Conservation (phyloP, 2,113 vertebrate genomes). For the Hippocampus comes region DNA sequence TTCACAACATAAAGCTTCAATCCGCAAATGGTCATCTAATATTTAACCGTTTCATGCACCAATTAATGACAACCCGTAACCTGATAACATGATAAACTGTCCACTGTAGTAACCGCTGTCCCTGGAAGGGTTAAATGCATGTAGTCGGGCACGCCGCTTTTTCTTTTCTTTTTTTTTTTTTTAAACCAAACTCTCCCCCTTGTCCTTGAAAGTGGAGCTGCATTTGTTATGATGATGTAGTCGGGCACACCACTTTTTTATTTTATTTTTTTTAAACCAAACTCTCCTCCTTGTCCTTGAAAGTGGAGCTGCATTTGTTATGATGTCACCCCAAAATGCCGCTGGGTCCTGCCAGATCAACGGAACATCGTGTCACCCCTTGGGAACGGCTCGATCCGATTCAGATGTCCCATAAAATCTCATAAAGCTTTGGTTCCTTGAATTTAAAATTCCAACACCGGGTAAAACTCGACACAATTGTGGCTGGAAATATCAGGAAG, state of each 20-base stretch:
- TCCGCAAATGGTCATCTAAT: conserved; percentile 1
- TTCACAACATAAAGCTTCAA: conserved; percentile 14
- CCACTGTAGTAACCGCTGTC: too few species aligned
- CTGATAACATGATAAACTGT: too few species aligned
- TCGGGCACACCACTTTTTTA: too few species aligned
- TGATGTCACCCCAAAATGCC: conserved; percentile 51
- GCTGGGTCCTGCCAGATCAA: conserved; percentile 38
- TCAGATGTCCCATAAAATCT: neutral
- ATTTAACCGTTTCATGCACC: too few species aligned
- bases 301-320: conserved; percentile 41
- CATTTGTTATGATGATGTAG: conserved; percentile 45
- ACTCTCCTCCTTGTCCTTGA: conserved; percentile 29
- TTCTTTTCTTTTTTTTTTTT: conserved; percentile 19
- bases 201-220: conserved; percentile 34
- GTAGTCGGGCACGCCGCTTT: conserved; percentile 2
- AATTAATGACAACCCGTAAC: too few species aligned
- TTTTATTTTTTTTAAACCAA: conserved; percentile 20
- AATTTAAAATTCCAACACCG: conserved; percentile 19
- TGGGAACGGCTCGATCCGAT: conserved; percentile 11
- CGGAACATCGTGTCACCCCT: conserved; percentile 11
- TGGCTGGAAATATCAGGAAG: too few species aligned
- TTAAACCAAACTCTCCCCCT: conserved; percentile 18
- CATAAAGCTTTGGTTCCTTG: neutral
- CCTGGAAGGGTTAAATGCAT: too few species aligned
- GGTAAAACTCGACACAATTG: too few species aligned